Percentiles rank a stretch among this genome's conserved stretches.
Evolutionary conservation across 2,888 invertebrate species (phyloP).

Genomic region (Caenorhabditis drosophilae): DNA sequence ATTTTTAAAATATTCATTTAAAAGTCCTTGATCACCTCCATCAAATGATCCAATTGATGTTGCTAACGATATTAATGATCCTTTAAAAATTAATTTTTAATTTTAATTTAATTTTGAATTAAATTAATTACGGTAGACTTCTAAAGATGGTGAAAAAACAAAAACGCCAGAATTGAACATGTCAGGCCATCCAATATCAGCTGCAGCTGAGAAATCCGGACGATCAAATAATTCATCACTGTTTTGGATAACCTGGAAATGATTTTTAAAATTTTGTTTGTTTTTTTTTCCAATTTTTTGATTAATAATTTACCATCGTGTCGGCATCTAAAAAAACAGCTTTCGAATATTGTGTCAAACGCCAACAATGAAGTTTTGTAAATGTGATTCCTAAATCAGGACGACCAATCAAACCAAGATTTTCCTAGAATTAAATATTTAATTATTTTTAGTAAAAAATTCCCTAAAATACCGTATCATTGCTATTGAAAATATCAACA

Average conservation of each 20-base stretch:
- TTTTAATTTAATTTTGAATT: not conserved
- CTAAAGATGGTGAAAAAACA: constrained; percentile 85
- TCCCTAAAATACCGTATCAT: constrained; percentile 75
- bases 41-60: constrained; percentile 91
- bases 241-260: constrained; percentile 77
- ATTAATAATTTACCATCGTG: constrained; percentile 88
- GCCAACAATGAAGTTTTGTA: constrained; percentile 98
- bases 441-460: not conserved
- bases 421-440: constrained; percentile 72
- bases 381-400: constrained; percentile 97
- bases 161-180: constrained; percentile 91
- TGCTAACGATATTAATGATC: constrained; percentile 82
- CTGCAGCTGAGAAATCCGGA: constrained; percentile 73
- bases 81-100: constrained; percentile 72
- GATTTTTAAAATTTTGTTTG: not conserved
- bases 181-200: constrained; percentile 69
- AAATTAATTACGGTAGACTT: constrained; percentile 77
- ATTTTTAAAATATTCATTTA: constrained; percentile 90
- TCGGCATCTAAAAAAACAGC: constrained; percentile 98
- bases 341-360: constrained; percentile 90
- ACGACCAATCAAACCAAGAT: constrained; percentile 85
- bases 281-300: too few relatives aligned
- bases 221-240: constrained; percentile 95
- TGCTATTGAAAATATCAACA: constrained; percentile 94
- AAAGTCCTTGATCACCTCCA: constrained; percentile 80